Evolutionary conservation across 1,140 invertebrate species (phyloP).

Genomic region (Colletes latitarsis): DNA sequence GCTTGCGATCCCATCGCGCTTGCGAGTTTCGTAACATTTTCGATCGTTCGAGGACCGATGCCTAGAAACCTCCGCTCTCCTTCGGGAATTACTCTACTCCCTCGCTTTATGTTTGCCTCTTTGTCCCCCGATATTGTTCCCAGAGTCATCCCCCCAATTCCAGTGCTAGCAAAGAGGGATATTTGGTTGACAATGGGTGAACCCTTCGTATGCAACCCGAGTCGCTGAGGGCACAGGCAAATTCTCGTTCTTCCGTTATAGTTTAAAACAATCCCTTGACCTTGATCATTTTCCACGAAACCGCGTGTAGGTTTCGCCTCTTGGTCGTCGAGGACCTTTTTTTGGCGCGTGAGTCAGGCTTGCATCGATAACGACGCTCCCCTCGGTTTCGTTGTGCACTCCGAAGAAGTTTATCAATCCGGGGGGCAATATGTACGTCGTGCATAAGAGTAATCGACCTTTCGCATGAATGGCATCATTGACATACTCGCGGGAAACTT

Average conservation of each 20-base stretch:
- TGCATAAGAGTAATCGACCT: constrained; percentile 50
- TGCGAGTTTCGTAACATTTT: constrained; percentile 11
- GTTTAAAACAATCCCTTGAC: background rate
- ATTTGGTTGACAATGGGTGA: no score
- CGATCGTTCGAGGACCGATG: background rate
- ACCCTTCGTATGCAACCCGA: no score
- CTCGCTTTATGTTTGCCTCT: no score
- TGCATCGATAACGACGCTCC: background rate
- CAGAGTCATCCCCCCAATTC: no score
- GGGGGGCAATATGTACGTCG: background rate
- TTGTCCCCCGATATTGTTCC: no score
- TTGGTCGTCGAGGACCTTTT: background rate
- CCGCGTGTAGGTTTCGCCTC: background rate
- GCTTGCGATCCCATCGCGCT: constrained; percentile 45
- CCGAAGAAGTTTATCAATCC: constrained; percentile 17
- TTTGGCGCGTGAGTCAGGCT: constrained; percentile 12
- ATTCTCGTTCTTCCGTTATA: no score
- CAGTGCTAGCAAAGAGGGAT: no score
- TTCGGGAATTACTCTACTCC: background rate
- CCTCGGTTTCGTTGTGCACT: background rate
- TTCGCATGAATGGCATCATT: constrained; percentile 48
- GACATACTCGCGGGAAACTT: constrained; percentile 10
- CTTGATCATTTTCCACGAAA: background rate
- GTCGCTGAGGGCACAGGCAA: no score
- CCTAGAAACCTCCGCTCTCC: no score